Evolutionary conservation across 1,140 invertebrate species (phyloP), one percentile per base, ranked within the genome.

Genomic region (Whitmania pigra): DNA sequence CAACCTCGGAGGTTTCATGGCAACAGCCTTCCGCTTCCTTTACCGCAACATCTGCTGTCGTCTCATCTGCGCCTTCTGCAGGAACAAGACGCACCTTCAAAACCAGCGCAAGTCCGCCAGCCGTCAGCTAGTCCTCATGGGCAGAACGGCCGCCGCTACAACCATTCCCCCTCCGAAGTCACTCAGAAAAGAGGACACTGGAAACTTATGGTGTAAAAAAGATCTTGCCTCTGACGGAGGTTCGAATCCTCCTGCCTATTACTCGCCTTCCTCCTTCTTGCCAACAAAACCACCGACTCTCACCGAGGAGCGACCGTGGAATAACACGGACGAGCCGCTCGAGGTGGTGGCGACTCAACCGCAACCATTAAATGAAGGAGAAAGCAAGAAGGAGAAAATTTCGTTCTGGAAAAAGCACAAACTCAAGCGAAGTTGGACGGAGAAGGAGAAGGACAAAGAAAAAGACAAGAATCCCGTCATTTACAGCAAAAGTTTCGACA

Each of bases 1-100:
- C 67, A 96, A 95, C 82, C 93, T 97, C 78, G 94, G 94, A 55
- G 90, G 94, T 81, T 88, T 74, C 73, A 85, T 96, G 81, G 92
- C 93, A 7, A 89, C 91, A 75, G 93, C 92, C 77, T 97, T 96
- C 84, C 93, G 94, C 80, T 95, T 90, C 86, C 87, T 90, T 9
- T 94, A 93, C 78, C 88, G 89, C 1, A 87, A 90, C 77, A 87
- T 90, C 71, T 94, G 90, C 76, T 85, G 91, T 20, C 93, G 91
- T 82, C 78, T 76, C 60, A 74, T 75, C 72, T 74, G 75, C 63
- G 53, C 74, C 36, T 74, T 57, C 63, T 74, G 73, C 67, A 31
- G n/a, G 18, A 25, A 36, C 18, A 67, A n/a, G 69, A 25, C 49
- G 27, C 73, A 40, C n/a, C 27, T 20, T 31, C 60, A 57, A 5